A percentile compares a stretch with the other conserved stretches of the same genome.
Evolutionary conservation across 2,888 invertebrate species (phyloP).

Genomic region (Scaptodrosophila latifasciaeformis): DNA sequence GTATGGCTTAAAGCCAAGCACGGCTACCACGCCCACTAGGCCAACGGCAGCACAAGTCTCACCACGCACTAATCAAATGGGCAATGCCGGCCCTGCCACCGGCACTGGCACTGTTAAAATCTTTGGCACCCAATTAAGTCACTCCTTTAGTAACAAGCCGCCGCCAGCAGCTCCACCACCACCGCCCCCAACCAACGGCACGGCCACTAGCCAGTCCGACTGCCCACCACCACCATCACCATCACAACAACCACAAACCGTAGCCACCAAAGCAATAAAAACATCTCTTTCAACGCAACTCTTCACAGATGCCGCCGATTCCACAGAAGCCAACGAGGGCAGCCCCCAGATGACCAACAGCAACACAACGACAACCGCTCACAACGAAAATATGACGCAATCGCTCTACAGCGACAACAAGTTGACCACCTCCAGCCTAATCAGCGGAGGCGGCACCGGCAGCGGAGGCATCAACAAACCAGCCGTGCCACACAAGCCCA

Average conservation of each 20-base stretch:
- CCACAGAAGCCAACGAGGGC: constrained; percentile 9
- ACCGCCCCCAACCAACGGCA: constrained; percentile 67
- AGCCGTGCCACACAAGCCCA: constrained; percentile 82
- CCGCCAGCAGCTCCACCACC: constrained; percentile 72
- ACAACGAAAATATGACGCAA: constrained; percentile 57
- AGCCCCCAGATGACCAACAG: constrained; percentile 22
- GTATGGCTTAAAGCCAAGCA: constrained; percentile 76
- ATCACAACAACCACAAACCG: constrained; percentile 24
- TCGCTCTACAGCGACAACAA: constrained; percentile 43
- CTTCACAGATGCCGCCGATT: constrained; percentile 65
- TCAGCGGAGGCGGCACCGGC: constrained; percentile 33
- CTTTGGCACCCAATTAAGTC: constrained; percentile 14
- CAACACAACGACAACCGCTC: constrained; percentile 18
- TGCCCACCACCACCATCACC: constrained; percentile 28
- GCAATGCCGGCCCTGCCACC: no score
- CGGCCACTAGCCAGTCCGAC: constrained; percentile 33
- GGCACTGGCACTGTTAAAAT: constrained; percentile 8
- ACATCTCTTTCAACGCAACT: constrained; percentile 73
- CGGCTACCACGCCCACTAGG: constrained; percentile 50
- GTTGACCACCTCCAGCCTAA: constrained; percentile 31
- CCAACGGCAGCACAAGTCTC: constrained; percentile 34
- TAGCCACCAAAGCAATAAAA: constrained; percentile 49
- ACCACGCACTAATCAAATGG: constrained; percentile 36
- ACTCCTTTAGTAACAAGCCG: constrained; percentile 62
- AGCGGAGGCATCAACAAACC: constrained; percentile 77